Base-by-base conservation (phyloP, 2,113 vertebrate species). In the Epinephelus lanceolatus region DNA sequence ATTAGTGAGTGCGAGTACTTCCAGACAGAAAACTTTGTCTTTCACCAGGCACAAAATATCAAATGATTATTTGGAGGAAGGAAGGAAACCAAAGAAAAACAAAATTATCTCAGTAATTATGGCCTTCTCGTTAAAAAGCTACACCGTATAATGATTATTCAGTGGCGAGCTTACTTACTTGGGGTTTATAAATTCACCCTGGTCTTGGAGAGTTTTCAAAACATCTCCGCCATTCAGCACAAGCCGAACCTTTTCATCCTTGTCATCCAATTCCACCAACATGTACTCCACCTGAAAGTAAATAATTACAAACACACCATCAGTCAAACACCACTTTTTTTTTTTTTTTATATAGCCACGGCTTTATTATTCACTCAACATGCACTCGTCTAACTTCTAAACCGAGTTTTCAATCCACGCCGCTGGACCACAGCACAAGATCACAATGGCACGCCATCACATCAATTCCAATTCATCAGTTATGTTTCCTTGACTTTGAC, bases 231-330 rank as follows among this genome's bases (percentile, higher is more conserved):
- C 96, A 0, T 94, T 96, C 78, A 99, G 94, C 55, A 95, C 63
- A 68, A 99, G 92, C 1, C 91, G 95, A 18, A 96, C 98, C 91
- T 96, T 99, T 88, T 97, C 96, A 65, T 97, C 94, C 79, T 96
- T 95, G 72, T 97, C 96, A 83, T 99, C 97, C 85, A 99, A 95
- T 73, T 97, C 96, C 67, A 99, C 94, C 89, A 99, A 87, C 97
- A 99, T 99, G 92, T 99, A 99, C 79, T 99, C 98, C 68, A 99
- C 98, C 98, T 99, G 30, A 66, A 91, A 52, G 83, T 77, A 86
- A 88, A 80, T 3, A 1, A 23, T 33, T 51, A 1, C 19, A 84
- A 72, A 73, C 7, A 2, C 37, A 18, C n/a, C 2, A 19, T 63
- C 6, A 53, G 30, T 33, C 10, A 37, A 56, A 74, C 23, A 19